Evolutionary conservation across 2,113 vertebrate genomes (phyloP).

Genomic region (Campylorhamphus procurvoides): DNA sequence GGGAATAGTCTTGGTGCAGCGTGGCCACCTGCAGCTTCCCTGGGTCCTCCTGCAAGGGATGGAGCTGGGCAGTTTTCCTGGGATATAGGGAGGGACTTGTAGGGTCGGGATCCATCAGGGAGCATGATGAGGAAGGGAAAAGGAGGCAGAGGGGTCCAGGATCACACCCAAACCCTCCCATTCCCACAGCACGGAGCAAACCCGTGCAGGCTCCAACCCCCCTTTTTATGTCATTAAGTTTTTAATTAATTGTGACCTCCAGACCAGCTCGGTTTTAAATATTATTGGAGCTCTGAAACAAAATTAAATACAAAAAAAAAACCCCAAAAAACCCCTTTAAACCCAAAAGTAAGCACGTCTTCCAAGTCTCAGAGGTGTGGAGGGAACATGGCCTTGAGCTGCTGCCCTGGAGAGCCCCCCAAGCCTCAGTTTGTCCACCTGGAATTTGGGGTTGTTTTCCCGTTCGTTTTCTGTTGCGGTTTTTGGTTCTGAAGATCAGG

Average conservation of each 20-base stretch:
- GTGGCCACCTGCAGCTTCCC: background rate
- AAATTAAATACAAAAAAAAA: constrained; percentile 69
- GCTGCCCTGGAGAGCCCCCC: constrained; percentile 79
- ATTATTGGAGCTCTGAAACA: constrained; percentile 84
- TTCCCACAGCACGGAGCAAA: background rate
- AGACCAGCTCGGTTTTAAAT: constrained; percentile 64
- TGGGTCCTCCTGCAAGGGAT: background rate
- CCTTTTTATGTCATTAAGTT: background rate
- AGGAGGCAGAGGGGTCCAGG: background rate
- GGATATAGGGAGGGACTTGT: background rate
- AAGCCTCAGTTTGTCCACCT: constrained; percentile 85
- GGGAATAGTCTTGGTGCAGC: background rate
- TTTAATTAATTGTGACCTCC: constrained; percentile 38
- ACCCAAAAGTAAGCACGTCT: constrained; percentile 82
- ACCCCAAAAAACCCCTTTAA: constrained; percentile 37
- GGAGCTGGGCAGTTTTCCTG: background rate
- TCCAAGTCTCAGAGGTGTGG: constrained; percentile 82
- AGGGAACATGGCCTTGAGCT: constrained; percentile 79
- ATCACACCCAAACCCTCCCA: background rate
- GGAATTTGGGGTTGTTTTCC: constrained; percentile 76
- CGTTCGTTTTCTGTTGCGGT: constrained; percentile 42
- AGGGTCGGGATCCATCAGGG: rapidly evolving
- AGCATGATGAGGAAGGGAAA: rapidly evolving
- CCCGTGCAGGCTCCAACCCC: background rate
- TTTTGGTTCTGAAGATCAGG: constrained; percentile 86